phyloP scores from a whole-genome alignment of 1,140 invertebrate species.

The Papilio aristodemus region DNA sequence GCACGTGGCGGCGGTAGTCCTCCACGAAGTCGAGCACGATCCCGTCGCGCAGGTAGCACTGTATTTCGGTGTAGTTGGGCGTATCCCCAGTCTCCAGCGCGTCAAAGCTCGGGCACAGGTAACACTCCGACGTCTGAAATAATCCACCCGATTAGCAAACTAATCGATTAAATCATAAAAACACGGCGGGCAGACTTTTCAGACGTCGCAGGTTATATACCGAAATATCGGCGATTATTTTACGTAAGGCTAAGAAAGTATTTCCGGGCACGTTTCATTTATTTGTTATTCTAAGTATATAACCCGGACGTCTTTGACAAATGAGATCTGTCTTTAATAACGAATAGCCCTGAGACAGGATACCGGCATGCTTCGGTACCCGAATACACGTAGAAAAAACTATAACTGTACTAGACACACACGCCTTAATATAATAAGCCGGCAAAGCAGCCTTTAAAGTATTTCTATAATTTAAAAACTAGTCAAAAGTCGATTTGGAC shows the following conservation, averaged over 20 bases:
- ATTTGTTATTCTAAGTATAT: neutral
- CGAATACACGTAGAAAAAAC: too few species aligned
- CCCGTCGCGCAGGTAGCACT: constrained; percentile 58
- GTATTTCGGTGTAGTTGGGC: constrained; percentile 63
- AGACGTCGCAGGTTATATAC: constrained; percentile 43
- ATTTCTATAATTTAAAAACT: too few species aligned
- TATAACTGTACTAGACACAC: too few species aligned
- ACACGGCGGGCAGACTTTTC: constrained; percentile 27
- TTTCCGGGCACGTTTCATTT: neutral
- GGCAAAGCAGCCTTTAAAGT: too few species aligned
- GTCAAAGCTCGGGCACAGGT: constrained; percentile 65
- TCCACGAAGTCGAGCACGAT: constrained; percentile 60
- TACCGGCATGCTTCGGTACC: too few species aligned
- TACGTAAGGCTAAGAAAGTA: neutral
- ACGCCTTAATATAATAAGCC: too few species aligned
- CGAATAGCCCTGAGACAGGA: too few species aligned
- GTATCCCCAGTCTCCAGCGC: constrained; percentile 64
- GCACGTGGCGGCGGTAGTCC: constrained; percentile 58
- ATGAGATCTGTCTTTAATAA: too few species aligned
- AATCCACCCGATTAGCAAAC: constrained; percentile 37
- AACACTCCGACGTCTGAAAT: constrained; percentile 62
- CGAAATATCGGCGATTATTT: constrained; percentile 5
- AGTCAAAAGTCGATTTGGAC: too few species aligned
- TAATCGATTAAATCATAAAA: neutral
- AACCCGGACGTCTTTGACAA: neutral